These are phyloP conservation scores for Melinaea marsaeus DNA, from an alignment of 2,888 invertebrate genomes.

Conservation along the genomic window DNA sequence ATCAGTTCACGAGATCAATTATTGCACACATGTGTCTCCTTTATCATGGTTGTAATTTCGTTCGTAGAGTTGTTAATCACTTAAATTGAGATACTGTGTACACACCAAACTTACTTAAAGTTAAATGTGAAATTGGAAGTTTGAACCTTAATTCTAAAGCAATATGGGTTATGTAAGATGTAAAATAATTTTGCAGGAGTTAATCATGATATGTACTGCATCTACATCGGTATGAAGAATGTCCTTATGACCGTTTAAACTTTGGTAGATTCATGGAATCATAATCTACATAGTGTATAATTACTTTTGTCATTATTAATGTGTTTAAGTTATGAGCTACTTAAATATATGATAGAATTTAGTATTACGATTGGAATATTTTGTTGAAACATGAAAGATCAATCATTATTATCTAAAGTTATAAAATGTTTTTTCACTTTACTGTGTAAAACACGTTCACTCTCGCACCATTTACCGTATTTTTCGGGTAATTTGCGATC, in stretches of 20 bases:
- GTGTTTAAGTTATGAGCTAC: no score
- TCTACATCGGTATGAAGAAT: not conserved
- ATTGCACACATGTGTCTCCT: constrained; percentile 4
- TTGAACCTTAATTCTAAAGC: not conserved
- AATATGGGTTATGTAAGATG: not conserved
- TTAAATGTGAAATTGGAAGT: not conserved
- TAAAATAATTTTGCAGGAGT: not conserved
- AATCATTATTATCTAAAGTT: not conserved
- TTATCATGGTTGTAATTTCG: constrained; percentile 10
- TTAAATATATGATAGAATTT: no score
- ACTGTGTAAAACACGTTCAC: constrained; percentile 64
- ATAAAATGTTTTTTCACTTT: constrained; percentile 48
- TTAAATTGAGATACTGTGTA: constrained; percentile 11
- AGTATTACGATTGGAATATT: no score
- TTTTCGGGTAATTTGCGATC: constrained; percentile 63
- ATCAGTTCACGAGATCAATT: constrained; percentile 5
- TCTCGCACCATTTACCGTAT: constrained; percentile 65
- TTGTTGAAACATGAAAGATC: no score
- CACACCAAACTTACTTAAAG: not conserved
- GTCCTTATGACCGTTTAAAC: not conserved
- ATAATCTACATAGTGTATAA: no score
- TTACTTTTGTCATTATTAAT: no score
- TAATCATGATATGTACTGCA: not conserved
- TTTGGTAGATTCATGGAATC: not conserved
- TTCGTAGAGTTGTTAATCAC: not conserved